These are phyloP conservation scores for Falco biarmicus DNA, from an alignment of 2,797 vertebrate genomes.

Conservation along the genomic window DNA sequence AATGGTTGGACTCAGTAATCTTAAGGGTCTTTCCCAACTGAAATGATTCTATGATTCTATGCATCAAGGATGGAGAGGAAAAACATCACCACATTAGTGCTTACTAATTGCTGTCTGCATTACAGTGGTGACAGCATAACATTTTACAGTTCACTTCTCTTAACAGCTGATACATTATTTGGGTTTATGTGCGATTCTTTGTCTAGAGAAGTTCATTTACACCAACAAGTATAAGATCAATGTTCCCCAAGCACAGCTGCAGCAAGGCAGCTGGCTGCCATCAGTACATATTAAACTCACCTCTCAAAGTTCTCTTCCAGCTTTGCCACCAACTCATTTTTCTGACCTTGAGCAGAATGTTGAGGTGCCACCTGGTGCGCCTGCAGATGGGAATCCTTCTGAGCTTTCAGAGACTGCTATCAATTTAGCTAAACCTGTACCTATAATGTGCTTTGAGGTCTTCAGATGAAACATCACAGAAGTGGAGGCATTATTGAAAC, in stretches of 20 bases:
- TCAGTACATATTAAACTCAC: neutral
- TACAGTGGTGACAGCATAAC: neutral
- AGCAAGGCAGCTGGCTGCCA: constrained; percentile 23
- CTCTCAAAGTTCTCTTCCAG: neutral
- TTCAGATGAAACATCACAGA: neutral
- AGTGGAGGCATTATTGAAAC: neutral
- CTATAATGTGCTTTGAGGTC: neutral
- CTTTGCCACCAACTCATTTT: neutral
- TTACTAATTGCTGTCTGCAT: neutral
- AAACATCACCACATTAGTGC: neutral
- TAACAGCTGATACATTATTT: neutral
- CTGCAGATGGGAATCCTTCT: constrained; percentile 18
- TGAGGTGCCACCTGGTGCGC: neutral
- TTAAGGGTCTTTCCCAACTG: too few relatives aligned
- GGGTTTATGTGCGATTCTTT: neutral
- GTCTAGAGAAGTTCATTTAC: neutral
- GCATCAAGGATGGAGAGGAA: neutral
- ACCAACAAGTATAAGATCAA: neutral
- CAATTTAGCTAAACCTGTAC: neutral
- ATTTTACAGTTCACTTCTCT: neutral
- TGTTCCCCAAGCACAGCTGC: neutral
- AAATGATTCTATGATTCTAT: too few relatives aligned
- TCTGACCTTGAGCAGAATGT: neutral
- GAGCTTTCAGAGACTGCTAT: neutral
- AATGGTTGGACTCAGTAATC: too few relatives aligned